Base-by-base conservation (phyloP, 2,888 invertebrate genomes). In the Ferrisia virgata region DNA sequence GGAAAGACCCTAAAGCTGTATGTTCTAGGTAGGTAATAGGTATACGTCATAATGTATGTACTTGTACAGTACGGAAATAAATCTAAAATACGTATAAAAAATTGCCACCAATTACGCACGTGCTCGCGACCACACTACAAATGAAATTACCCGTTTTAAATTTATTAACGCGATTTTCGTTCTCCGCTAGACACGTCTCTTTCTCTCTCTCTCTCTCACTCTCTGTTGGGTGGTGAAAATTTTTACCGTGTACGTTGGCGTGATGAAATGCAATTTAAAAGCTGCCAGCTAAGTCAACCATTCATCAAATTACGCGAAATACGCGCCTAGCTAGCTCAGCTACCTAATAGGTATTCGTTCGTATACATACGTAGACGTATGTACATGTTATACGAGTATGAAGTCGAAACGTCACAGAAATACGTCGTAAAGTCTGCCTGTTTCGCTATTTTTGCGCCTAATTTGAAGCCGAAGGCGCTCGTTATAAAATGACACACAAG, bases 251-350 rank as follows among this genome's bases (percentile, higher is more conserved):
- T 53, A 64, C 9, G 58, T 22, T 64, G 58, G 58, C 58, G 58
- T 64, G 58, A 64, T 64, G 58, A 64, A 64, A 64, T 64, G 28
- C 58, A 64, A 64, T 64, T 64, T 28, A 64, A 64, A 64, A 64
- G 58, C 58, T 64, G 58, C 58, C 58, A 64, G 58, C 28, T 64
- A 64, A 64, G 58, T 64, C 58, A 64, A 28, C 58, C 58, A 64
- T 64, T 64, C 58, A 64, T 64, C 58, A 64, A 64, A 64, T 64
- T 64, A 53, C n/a, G 47, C 47, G 18, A 47, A 47, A 18, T 47
- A n/a, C 18, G 18, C 47, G 47, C 47, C 47, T 47, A 47, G 47
- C 8, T 47, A 2, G 40, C 40, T 40, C 40, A 13, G n/a, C n/a
- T n/a, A n/a, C n/a, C n/a, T n/a, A n/a, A n/a, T n/a, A n/a, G n/a